phyloP scores from a whole-genome alignment of 2,888 invertebrate species.

The Ptilodon capucinus region DNA sequence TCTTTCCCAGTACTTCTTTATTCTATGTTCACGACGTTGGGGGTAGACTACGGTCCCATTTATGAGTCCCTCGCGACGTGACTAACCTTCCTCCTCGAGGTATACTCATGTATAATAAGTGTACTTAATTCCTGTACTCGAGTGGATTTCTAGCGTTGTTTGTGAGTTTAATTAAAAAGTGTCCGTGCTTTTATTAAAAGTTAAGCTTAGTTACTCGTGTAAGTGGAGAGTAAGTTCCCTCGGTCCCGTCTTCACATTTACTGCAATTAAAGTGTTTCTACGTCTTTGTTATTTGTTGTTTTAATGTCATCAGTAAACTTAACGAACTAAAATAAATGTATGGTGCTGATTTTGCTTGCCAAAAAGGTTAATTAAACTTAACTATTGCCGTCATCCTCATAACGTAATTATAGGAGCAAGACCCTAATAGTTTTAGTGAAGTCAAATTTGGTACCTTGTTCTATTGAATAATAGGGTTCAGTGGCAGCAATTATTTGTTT shows the following conservation, averaged over 20 bases:
- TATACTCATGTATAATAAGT: slow-evolving; percentile 34
- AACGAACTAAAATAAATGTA: background rate
- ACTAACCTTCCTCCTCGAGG: slow-evolving; percentile 13
- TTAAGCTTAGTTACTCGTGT: slow-evolving; percentile 28
- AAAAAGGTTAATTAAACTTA: no score
- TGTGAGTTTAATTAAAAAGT: slow-evolving; percentile 29
- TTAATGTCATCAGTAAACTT: background rate
- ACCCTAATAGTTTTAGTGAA: no score
- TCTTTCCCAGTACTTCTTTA: background rate
- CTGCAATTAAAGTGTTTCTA: slow-evolving; percentile 1
- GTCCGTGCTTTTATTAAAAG: slow-evolving; percentile 9
- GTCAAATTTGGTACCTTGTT: no score
- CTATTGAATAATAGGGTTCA: no score
- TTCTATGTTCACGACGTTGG: background rate
- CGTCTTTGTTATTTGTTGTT: slow-evolving; percentile 2
- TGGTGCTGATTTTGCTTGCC: background rate
- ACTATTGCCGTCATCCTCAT: no score
- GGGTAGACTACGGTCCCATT: slow-evolving; percentile 23
- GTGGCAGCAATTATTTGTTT: no score
- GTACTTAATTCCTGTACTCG: slow-evolving; percentile 35
- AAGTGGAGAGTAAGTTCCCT: slow-evolving; percentile 31
- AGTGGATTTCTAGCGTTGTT: slow-evolving; percentile 37
- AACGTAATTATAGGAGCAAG: no score
- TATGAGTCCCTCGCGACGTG: slow-evolving; percentile 38
- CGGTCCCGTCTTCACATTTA: slow-evolving; percentile 9